Evolutionary conservation across 2,113 vertebrate species (phyloP).

Genomic region (Aramus guarauna): DNA sequence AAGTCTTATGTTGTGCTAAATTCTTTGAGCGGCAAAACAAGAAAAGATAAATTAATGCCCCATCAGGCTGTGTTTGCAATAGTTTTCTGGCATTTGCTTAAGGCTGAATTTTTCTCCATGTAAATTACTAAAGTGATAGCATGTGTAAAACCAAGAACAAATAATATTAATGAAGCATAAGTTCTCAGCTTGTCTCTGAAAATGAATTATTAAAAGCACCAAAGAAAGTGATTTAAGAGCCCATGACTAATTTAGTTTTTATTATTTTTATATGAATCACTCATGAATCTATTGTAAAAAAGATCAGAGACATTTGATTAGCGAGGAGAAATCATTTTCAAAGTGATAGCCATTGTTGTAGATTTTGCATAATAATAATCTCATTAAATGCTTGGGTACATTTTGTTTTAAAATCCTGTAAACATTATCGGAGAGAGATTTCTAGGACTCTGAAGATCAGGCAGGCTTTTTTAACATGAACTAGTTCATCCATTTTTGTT

Average conservation of each 20-base stretch:
- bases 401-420: constrained; percentile 68
- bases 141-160: constrained; percentile 68
- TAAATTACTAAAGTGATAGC: constrained; percentile 50
- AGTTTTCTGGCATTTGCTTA: constrained; percentile 61
- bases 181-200: constrained; percentile 65
- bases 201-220: constrained; percentile 73
- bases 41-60: constrained; percentile 57
- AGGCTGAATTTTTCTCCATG: constrained; percentile 46
- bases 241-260: constrained; percentile 77
- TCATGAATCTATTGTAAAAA: constrained; percentile 66
- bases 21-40: constrained; percentile 25
- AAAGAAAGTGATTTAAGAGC: constrained; percentile 73
- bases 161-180: constrained; percentile 73
- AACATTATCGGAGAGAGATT: constrained; percentile 35
- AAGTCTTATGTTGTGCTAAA: background rate
- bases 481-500: background rate
- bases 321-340: constrained; percentile 57
- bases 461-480: background rate
- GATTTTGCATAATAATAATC: constrained; percentile 67
- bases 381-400: constrained; percentile 64
- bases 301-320: constrained; percentile 72
- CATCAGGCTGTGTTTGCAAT: constrained; percentile 37
- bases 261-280: constrained; percentile 74
- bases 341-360: constrained; percentile 26
- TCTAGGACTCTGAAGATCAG: background rate